Evolutionary conservation across 2,888 invertebrate species (phyloP).

Genomic region (Caenorhabditis sulstoni): DNA sequence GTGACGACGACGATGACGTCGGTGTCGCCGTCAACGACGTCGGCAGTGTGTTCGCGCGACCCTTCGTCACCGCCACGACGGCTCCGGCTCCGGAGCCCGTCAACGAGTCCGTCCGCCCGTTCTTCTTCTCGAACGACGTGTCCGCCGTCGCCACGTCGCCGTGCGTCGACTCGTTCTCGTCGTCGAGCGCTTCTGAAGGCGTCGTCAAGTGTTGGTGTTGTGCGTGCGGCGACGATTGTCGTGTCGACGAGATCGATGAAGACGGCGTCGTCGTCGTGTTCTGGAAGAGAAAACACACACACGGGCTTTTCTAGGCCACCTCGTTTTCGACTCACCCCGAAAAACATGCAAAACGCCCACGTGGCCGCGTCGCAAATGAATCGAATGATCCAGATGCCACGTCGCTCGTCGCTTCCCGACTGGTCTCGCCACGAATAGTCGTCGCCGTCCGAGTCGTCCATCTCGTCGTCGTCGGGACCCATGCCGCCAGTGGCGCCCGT

Average conservation of each 20-base stretch:
- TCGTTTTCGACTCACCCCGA: slow-evolving; percentile 16
- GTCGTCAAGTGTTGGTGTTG: no score
- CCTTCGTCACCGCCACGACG: slow-evolving; percentile 25
- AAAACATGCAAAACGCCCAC: slow-evolving; percentile 41
- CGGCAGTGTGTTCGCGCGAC: slow-evolving; percentile 48
- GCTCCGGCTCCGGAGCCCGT: slow-evolving; percentile 1
- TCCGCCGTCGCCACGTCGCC: slow-evolving; percentile 2
- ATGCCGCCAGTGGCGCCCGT: not conserved
- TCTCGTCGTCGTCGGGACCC: slow-evolving; percentile 41
- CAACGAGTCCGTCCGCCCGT: slow-evolving; percentile 45
- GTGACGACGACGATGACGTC: slow-evolving; percentile 12
- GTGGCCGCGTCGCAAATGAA: slow-evolving; percentile 16
- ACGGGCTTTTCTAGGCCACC: no score
- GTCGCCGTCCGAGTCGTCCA: slow-evolving; percentile 50
- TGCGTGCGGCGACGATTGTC: no score
- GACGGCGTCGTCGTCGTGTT: no score
- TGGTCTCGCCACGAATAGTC: slow-evolving; percentile 44
- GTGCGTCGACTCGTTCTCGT: slow-evolving; percentile 16
- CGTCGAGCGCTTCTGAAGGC: slow-evolving; percentile 10
- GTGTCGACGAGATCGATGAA: no score
- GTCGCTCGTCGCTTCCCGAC: slow-evolving; percentile 16
- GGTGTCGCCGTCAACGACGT: slow-evolving; percentile 5
- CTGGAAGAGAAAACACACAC: no score
- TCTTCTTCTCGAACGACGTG: slow-evolving; percentile 34
- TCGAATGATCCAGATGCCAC: slow-evolving; percentile 43